Evolutionary conservation across 2,888 invertebrate species (phyloP).

Genomic region (Xestia sexstrigata): DNA sequence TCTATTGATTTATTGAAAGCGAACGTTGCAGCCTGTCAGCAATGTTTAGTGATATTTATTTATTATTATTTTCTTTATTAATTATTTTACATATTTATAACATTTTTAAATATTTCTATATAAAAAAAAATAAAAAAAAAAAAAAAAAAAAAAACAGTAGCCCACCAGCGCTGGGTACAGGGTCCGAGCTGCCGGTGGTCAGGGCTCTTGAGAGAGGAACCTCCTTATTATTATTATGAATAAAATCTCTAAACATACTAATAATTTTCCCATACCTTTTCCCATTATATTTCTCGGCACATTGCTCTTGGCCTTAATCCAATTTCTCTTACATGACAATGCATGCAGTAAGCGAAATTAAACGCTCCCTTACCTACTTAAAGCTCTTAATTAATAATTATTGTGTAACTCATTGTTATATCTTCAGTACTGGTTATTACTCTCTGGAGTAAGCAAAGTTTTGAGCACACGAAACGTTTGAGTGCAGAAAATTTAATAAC

Average conservation of each 20-base stretch:
- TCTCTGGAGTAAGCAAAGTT: slow-evolving; percentile 3
- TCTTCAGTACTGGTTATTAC: slow-evolving; percentile 11
- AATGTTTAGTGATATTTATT: too few species aligned
- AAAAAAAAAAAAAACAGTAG: too few species aligned
- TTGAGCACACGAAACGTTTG: neutral
- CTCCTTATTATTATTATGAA: too few species aligned
- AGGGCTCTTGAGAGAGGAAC: too few species aligned
- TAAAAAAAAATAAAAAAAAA: too few species aligned
- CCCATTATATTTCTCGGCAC: slow-evolving; percentile 42
- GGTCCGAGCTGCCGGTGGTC: too few species aligned
- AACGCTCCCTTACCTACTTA: slow-evolving; percentile 43
- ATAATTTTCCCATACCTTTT: slow-evolving; percentile 15
- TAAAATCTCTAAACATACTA: slow-evolving; percentile 15
- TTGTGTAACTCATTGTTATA: slow-evolving; percentile 43
- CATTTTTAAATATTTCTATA: too few species aligned
- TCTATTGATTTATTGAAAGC: too few species aligned
- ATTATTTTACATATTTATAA: too few species aligned
- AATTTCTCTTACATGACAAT: slow-evolving; percentile 44
- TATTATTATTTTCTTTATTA: too few species aligned
- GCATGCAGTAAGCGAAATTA: slow-evolving; percentile 51
- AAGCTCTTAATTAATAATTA: slow-evolving; percentile 52
- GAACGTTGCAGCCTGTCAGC: too few species aligned
- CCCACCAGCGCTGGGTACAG: too few species aligned
- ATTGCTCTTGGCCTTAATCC: slow-evolving; percentile 43
- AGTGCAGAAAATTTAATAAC: slow-evolving; percentile 8